Evolutionary conservation across 2,797 vertebrate genomes (phyloP).

Genomic region (Fundulus diaphanus): DNA sequence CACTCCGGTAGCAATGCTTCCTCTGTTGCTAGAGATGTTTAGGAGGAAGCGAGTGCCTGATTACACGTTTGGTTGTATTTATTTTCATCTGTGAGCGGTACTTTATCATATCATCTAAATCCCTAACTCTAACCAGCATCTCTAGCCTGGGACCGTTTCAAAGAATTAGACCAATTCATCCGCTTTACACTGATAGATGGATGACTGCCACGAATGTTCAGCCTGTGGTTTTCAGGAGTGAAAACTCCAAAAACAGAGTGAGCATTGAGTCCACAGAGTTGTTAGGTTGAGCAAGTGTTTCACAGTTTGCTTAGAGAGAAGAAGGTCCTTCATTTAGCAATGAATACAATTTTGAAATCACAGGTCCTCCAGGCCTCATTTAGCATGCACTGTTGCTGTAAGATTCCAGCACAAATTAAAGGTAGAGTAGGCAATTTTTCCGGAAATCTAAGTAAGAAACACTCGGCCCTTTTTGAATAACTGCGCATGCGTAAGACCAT

Average conservation of each 20-base stretch:
- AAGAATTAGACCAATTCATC: slow-evolving; percentile 71
- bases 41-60: slow-evolving; percentile 37
- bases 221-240: slow-evolving; percentile 56
- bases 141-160: slow-evolving; percentile 7
- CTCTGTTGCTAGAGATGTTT: slow-evolving; percentile 33
- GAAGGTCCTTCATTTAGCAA: no score
- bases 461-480: no score
- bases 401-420: background rate
- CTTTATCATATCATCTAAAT: slow-evolving; percentile 68
- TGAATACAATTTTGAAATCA: no score
- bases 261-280: slow-evolving; percentile 44
- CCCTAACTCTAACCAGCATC: slow-evolving; percentile 27
- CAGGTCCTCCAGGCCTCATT: background rate
- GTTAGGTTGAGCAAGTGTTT: slow-evolving; percentile 39
- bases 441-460: no score
- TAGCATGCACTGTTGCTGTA: background rate
- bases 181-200: slow-evolving; percentile 72
- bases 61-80: slow-evolving; percentile 74
- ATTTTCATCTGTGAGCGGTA: slow-evolving; percentile 64
- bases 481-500: no score
- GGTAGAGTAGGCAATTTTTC: no score
- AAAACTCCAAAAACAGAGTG: slow-evolving; percentile 55
- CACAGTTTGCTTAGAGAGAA: slow-evolving; percentile 11
- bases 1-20: slow-evolving; percentile 32
- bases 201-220: slow-evolving; percentile 44